Evolutionary conservation across 30 jellyfish, hydroid and myxozoan genomes (phyloP).

Genomic region (Turritopsis rubra): DNA sequence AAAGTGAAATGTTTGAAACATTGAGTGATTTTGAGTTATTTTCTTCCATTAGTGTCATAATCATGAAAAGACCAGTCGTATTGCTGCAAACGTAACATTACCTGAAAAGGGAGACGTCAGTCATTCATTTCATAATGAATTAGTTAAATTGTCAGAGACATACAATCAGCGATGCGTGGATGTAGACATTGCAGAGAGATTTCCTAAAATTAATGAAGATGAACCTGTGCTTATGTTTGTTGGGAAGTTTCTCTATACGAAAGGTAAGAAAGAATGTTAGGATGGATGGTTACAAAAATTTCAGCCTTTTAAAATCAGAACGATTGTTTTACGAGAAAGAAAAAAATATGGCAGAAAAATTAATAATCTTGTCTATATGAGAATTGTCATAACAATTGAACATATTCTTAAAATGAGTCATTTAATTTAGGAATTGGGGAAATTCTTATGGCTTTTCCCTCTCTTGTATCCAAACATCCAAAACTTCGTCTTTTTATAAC

Average conservation of each 20-base stretch:
- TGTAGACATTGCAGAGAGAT: slow-evolving; percentile 19
- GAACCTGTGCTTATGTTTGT: slow-evolving; percentile 32
- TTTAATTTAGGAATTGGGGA: slow-evolving; percentile 27
- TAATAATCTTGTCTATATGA: no score
- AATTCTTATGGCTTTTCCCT: slow-evolving; percentile 16
- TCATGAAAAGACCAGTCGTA: slow-evolving; percentile 12
- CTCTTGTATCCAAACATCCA: neutral
- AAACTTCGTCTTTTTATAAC: slow-evolving; percentile 16
- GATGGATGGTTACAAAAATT: neutral
- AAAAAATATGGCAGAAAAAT: no score
- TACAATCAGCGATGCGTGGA: slow-evolving; percentile 29
- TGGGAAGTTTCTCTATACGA: slow-evolving; percentile 30
- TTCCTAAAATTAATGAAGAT: slow-evolving; percentile 19
- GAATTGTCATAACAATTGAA: no score
- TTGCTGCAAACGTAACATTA: slow-evolving; percentile 5
- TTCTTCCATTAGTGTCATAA: neutral
- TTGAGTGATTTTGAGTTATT: no score
- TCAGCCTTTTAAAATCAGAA: neutral
- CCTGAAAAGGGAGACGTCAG: slow-evolving; percentile 12
- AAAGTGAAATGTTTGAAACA: no score
- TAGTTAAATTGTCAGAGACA: slow-evolving; percentile 17
- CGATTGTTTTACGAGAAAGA: neutral
- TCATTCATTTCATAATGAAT: slow-evolving; percentile 14
- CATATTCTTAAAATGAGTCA: neutral
- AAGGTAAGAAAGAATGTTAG: neutral